phyloP scores from a whole-genome alignment of 2,888 invertebrate genomes.

The Carpatolechia fugitivella region DNA sequence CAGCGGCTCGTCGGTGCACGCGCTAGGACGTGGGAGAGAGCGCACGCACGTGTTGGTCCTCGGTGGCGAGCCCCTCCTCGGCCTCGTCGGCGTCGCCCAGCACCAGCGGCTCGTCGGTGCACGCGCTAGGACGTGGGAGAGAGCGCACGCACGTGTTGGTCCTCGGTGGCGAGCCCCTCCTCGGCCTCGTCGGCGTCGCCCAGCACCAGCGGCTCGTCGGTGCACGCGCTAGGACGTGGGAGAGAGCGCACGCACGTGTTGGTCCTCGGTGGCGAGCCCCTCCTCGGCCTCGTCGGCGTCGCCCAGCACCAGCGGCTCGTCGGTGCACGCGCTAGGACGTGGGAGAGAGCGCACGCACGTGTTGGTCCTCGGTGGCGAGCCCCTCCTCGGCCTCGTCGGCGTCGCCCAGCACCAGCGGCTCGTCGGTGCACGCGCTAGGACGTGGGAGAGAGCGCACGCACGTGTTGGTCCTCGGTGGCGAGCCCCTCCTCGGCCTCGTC shows the following conservation, averaged over 20 bases:
- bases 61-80: slow-evolving; percentile 88
- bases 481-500: too few species aligned
- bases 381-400: slow-evolving; percentile 92
- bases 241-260: slow-evolving; percentile 61
- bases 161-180: slow-evolving; percentile 88
- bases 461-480: too few species aligned
- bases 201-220: slow-evolving; percentile 94
- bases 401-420: slow-evolving; percentile 97
- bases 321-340: too few species aligned
- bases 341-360: too few species aligned
- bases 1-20: slow-evolving; percentile 92
- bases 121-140: too few species aligned
- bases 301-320: slow-evolving; percentile 94
- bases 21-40: too few species aligned
- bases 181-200: slow-evolving; percentile 95
- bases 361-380: slow-evolving; percentile 85
- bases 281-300: slow-evolving; percentile 94
- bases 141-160: slow-evolving; percentile 74
- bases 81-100: slow-evolving; percentile 94
- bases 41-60: slow-evolving; percentile 79
- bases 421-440: too few species aligned
- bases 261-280: slow-evolving; percentile 87
- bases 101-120: slow-evolving; percentile 94
- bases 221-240: too few species aligned
- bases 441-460: too few species aligned